Evolutionary conservation across 2,113 vertebrate species (phyloP).

Genomic region (Nannobrachium achirus): DNA sequence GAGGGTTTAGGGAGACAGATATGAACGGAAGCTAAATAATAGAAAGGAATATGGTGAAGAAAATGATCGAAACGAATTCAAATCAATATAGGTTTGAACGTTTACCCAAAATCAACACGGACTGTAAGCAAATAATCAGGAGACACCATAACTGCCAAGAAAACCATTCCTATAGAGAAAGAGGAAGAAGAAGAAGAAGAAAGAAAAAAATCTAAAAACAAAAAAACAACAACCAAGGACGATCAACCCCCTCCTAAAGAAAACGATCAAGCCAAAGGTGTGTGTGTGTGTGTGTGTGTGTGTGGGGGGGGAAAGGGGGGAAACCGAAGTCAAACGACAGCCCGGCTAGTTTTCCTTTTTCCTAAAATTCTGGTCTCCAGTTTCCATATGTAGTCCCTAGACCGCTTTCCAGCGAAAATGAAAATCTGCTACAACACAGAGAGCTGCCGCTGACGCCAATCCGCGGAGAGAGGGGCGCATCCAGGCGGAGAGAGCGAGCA

Average conservation of each 20-base stretch:
- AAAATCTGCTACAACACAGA: conserved; percentile 80
- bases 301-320: conserved; percentile 5
- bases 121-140: conserved; percentile 53
- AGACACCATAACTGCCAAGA: conserved; percentile 52
- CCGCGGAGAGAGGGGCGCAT: conserved; percentile 76
- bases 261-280: conserved; percentile 44
- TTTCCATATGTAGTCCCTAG: conserved; percentile 98
- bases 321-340: conserved; percentile 77
- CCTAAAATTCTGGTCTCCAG: conserved; percentile 99
- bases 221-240: conserved; percentile 58
- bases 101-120: conserved; percentile 54
- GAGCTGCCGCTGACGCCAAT: conserved; percentile 81
- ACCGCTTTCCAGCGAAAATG: conserved; percentile 89
- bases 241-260: conserved; percentile 49
- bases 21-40: conserved; percentile 20
- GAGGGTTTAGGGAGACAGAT: conserved; percentile 42
- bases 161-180: conserved; percentile 54
- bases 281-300: too few species aligned
- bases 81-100: conserved; percentile 45
- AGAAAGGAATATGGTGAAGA: conserved; percentile 31
- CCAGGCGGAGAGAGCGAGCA: conserved; percentile 74
- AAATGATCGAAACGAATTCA: conserved; percentile 34
- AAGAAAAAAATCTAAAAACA: conserved; percentile 32
- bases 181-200: not conserved
- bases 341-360: conserved; percentile 90